Base-by-base conservation (phyloP, 2,888 invertebrate species). In the Nephrocerus scutellatus region DNA sequence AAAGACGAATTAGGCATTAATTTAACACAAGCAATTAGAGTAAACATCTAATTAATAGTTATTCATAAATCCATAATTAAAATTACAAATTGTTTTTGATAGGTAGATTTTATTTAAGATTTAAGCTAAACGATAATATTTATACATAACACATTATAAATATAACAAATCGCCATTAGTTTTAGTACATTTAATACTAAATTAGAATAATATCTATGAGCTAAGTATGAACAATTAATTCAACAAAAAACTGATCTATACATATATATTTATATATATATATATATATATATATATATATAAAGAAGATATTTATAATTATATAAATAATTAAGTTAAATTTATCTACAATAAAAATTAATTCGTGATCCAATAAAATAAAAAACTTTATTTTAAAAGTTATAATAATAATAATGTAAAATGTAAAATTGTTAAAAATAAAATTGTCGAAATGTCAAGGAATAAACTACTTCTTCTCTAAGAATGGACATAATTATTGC, bases 331-430 rank as follows among this genome's bases (percentile, higher is more conserved):
- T n/a, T n/a, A n/a, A n/a, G n/a, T n/a, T n/a, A n/a, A n/a, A n/a
- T n/a, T n/a, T n/a, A n/a, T n/a, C n/a, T n/a, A n/a, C n/a, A 32
- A 29, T 14, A 36, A 33, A 24, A 34, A 22, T 18, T 25, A 32
- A 29, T n/a, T 30, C 22, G 10, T 22, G 7, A 8, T 22, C 7
- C 32, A 40, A 25, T 30, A 29, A 20, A 36, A 41, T 41, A 20
- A 29, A 30, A 41, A 46, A 46, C 46, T 46, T 46, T 46, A 46
- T 46, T 46, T 46, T 46, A 43, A 46, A 46, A 46, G 46, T 46
- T 46, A 39, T 20, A 44, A 43, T 41, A 38, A 31, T 18, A 24
- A 30, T n/a, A n/a, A n/a, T n/a, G n/a, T n/a, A n/a, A 21, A 28
- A 36, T 36, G 18, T 22, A 29, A 18, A 38, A 39, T 34, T 46